Base-by-base conservation (phyloP, 2,888 invertebrate species). In the Tetanocera ferruginea region DNA sequence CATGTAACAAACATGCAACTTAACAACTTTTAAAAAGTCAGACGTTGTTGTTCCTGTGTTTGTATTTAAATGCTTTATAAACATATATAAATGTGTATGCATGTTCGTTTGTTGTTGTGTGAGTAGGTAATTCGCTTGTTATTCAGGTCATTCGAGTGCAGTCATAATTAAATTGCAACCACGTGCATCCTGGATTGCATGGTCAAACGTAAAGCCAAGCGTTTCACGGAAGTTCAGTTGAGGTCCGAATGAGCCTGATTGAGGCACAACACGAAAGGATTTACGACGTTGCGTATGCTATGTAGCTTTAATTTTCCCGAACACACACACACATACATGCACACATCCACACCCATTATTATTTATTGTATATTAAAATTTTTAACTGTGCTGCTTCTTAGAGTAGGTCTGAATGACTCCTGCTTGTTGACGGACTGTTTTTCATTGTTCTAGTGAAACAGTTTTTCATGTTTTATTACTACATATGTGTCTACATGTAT, bases 111-210 rank as follows among this genome's bases (percentile, higher is more conserved):
- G 71, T 52, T 8, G 19, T 43, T 25, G 67, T 49, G 66, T 34
- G 28, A 51, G 69, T 70, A 11, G n/a, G 31, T 70, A 60, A 73
- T 73, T 60, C 73, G 60, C 73, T 25, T 60, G 75, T 43, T 67
- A 75, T 75, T 75, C 55, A 67, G 75, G 75, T 75, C 75, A 75
- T 55, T 52, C 75, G 75, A 55, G 67, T 55, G 43, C 66, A 62
- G 57, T 64, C 74, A 77, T 81, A 82, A 82, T 82, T 82, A 79
- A 81, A 82, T 79, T 78, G 75, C 76, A 77, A 77, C 31, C 64
- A 64, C 70, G 51, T 76, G 75, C 64, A 64, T 73, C 49, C 67
- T 71, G 66, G 43, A 34, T 72, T 66, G 25, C 64, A 77, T 19
- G 51, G 57, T 43, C 11, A 14, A 43, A 43, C 43, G 43, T 43